Percentiles rank a stretch among this genome's conserved stretches.
Conservation (phyloP, 2,888 invertebrate species). For the Heliconius erato region DNA sequence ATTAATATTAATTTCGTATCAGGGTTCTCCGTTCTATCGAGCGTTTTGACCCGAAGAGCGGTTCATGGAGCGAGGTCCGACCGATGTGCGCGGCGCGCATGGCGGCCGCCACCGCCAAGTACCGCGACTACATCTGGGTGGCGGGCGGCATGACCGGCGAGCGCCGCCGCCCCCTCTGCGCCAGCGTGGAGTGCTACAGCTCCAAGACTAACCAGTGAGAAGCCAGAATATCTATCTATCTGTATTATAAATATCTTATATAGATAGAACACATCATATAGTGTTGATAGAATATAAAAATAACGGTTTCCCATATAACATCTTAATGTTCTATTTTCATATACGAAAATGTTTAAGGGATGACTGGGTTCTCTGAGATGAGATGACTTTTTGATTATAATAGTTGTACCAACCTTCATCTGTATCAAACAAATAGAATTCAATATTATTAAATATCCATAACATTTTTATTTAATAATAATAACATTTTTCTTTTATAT, state of each 20-base stretch:
- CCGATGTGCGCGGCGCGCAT: slow-evolving; percentile 86
- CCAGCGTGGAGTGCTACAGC: slow-evolving; percentile 88
- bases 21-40: slow-evolving; percentile 88
- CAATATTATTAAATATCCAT: too few relatives aligned
- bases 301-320: too few relatives aligned
- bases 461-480: too few relatives aligned
- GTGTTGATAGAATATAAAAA: too few relatives aligned
- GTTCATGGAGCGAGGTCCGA: slow-evolving; percentile 86
- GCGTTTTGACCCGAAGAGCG: slow-evolving; percentile 84
- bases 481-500: slow-evolving; percentile 40
- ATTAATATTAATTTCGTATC: slow-evolving; percentile 34
- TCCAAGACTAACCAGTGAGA: slow-evolving; percentile 86
- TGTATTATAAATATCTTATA: too few relatives aligned
- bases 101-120: slow-evolving; percentile 87
- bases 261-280: too few relatives aligned
- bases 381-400: too few relatives aligned
- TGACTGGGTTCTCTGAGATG: too few relatives aligned
- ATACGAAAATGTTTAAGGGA: too few relatives aligned
- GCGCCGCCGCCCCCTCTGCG: slow-evolving; percentile 84
- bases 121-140: slow-evolving; percentile 89
- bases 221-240: background rate
- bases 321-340: too few relatives aligned
- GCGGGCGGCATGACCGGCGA: slow-evolving; percentile 89
- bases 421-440: too few relatives aligned
- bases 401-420: too few relatives aligned